phyloP scores from a whole-genome alignment of 2,888 invertebrate genomes.

The Drosophila picticornis region DNA sequence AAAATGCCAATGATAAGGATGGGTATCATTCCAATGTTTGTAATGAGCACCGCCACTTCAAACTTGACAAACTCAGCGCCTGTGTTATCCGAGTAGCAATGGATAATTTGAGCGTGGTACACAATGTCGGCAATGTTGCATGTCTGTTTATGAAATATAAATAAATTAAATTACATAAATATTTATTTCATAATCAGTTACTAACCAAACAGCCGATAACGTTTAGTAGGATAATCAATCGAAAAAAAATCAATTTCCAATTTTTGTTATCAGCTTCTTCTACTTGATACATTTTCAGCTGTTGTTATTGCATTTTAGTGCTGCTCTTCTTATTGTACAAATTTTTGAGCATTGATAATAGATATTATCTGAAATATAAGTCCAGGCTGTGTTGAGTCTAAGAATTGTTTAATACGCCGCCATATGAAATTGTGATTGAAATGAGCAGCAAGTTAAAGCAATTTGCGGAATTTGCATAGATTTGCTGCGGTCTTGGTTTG shows the following conservation, averaged over 20 bases:
- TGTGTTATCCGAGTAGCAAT: background rate
- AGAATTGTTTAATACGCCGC: background rate
- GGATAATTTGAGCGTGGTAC: background rate
- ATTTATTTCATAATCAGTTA: background rate
- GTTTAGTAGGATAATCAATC: background rate
- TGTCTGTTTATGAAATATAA: constrained; percentile 5
- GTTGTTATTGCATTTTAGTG: background rate
- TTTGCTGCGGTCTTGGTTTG: constrained; percentile 39
- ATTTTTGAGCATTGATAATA: background rate
- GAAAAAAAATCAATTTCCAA: constrained; percentile 22
- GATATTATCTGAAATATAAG: background rate
- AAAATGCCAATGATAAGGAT: background rate
- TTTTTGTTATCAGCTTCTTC: background rate
- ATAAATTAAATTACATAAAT: background rate
- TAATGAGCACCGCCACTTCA: constrained; percentile 1
- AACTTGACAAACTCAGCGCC: constrained; percentile 27
- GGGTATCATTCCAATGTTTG: background rate
- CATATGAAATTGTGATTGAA: constrained; percentile 5
- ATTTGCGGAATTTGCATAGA: constrained; percentile 71
- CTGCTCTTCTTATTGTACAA: background rate
- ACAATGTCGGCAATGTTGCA: background rate
- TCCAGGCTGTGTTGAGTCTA: background rate
- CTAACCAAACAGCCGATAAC: constrained; percentile 24
- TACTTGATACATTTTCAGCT: too few relatives aligned
- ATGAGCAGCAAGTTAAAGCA: constrained; percentile 32